phyloP scores from a whole-genome alignment of 2,888 invertebrate genomes.

The Marasmarcha lunaedactyla region DNA sequence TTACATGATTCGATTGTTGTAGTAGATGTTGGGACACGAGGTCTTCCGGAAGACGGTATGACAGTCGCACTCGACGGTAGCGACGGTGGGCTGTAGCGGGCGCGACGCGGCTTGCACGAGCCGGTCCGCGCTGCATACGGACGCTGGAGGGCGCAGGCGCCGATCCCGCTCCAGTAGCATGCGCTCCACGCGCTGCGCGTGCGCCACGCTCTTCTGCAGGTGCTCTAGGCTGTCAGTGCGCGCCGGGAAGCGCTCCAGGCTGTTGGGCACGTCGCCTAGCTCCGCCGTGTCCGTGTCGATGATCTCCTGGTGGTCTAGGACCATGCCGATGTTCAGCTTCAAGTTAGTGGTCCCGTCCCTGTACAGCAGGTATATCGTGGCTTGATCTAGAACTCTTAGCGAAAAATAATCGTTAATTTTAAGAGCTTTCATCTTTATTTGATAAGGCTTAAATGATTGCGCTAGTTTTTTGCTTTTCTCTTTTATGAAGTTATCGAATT shows the following conservation, averaged over 20 bases:
- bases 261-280: constrained; percentile 34
- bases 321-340: constrained; percentile 59
- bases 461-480: constrained; percentile 49
- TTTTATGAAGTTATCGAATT: constrained; percentile 54
- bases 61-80: no score
- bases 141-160: constrained; percentile 24
- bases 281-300: constrained; percentile 51
- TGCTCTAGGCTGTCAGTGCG: constrained; percentile 44
- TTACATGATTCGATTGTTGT: no score
- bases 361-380: constrained; percentile 44
- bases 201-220: constrained; percentile 36
- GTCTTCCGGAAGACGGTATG: no score
- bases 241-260: constrained; percentile 31
- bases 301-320: constrained; percentile 61
- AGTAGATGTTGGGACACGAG: no score
- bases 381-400: constrained; percentile 48
- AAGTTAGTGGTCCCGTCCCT: constrained; percentile 47
- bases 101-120: constrained; percentile 29
- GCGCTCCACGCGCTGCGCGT: constrained; percentile 36
- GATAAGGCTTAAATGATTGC: constrained; percentile 51
- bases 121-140: constrained; percentile 32
- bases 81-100: constrained; percentile 30
- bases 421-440: constrained; percentile 57
- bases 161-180: constrained; percentile 31
- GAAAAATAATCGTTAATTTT: constrained; percentile 60